phyloP scores from a whole-genome alignment of 2,888 invertebrate genomes.

The Ectobius pallidus region DNA sequence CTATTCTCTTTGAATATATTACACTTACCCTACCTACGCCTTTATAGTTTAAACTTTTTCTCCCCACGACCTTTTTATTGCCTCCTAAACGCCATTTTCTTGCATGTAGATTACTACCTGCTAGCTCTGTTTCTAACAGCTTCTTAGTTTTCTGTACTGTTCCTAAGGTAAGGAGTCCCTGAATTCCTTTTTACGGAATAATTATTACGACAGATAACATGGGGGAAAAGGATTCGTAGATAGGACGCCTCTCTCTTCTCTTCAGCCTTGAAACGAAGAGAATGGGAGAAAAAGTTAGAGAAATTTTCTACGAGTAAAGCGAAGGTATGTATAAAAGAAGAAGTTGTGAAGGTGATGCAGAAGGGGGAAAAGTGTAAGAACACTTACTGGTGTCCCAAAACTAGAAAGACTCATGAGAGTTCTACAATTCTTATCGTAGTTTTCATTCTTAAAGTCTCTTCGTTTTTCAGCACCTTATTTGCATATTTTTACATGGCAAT shows the following conservation, averaged over 20 bases:
- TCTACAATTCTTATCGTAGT: conserved; percentile 38
- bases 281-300: conserved; percentile 1
- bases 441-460: conserved; percentile 30
- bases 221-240: conserved; percentile 33
- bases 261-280: background rate
- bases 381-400: background rate
- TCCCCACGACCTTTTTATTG: background rate
- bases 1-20: conserved; percentile 7
- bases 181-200: conserved; percentile 31
- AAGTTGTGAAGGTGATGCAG: too few species aligned
- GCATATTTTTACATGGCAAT: conserved; percentile 44
- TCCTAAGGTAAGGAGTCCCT: conserved; percentile 18
- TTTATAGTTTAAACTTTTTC: background rate
- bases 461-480: conserved; percentile 39
- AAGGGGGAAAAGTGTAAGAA: background rate
- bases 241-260: background rate
- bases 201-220: conserved; percentile 42
- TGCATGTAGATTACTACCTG: conserved; percentile 21
- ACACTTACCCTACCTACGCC: conserved; percentile 3
- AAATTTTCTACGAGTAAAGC: conserved; percentile 5
- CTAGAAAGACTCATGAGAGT: conserved; percentile 23
- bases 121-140: conserved; percentile 28
- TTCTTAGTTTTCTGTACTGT: conserved; percentile 9
- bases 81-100: conserved; percentile 10
- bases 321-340: conserved; percentile 18